phyloP scores from a whole-genome alignment of 2,113 vertebrate genomes.

The Daubentonia madagascariensis region DNA sequence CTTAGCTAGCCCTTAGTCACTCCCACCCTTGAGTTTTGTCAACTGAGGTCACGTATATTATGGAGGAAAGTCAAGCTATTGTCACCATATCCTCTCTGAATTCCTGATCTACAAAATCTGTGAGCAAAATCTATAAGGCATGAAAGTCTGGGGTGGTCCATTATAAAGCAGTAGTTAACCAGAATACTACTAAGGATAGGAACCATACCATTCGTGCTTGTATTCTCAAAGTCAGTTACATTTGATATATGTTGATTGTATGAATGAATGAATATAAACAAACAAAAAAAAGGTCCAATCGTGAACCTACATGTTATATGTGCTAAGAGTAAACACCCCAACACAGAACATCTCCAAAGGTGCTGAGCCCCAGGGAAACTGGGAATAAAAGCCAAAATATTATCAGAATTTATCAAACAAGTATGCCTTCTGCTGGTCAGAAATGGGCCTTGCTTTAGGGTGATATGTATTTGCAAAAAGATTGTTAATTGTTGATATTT shows the following conservation, averaged over 20 bases:
- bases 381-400: constrained; percentile 5
- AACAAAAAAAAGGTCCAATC: not conserved
- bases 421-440: not conserved
- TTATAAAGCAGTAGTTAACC: not conserved
- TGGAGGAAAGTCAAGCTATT: not conserved
- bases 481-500: constrained; percentile 38
- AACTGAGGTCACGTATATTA: not conserved
- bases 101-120: not conserved
- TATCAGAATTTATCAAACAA: not conserved
- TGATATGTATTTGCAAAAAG: not conserved
- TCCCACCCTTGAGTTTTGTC: not conserved
- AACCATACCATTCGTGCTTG: not conserved
- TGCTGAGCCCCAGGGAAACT: not conserved
- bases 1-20: not conserved
- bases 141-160: not conserved
- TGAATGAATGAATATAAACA: not conserved
- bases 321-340: not conserved
- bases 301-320: not conserved
- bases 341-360: not conserved
- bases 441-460: not conserved
- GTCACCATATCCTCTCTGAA: not conserved
- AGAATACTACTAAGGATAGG: not conserved
- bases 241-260: not conserved
- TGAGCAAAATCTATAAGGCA: not conserved
- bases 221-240: not conserved